Evolutionary conservation across 1,140 invertebrate genomes (phyloP), one percentile per base, ranked within the genome.

Genomic region (Drosophila malerkotliana): DNA sequence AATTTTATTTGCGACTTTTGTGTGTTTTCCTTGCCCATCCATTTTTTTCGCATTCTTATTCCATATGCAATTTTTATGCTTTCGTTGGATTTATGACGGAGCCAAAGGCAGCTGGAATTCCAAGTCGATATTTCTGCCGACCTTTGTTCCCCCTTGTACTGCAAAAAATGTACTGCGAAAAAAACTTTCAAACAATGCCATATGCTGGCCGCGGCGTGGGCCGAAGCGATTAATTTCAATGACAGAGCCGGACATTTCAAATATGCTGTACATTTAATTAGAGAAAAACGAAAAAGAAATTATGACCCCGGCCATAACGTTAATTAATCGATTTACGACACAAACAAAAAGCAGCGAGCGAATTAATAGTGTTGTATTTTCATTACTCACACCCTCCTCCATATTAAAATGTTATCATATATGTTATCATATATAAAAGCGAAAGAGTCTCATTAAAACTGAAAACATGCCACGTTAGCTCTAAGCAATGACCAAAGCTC

Each of bases 251-350:
- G 69, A 79, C 77, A 69, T 57, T 74, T 74, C 48, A 79, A 79
- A 79, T 79, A 79, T 79, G 77, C 54, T 74, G 49, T 55, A 54
- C 77, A 79, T 79, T 79, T 79, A 79, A 79, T 79, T 79, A 79
- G 77, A 73, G 67, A 28, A 14, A 54, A 12, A 21, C 12, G 37
- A 32, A 60, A 28, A 21, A 14, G 14, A 49, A 71, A 69, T 71
- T 47, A 60, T n/a, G 52, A 14, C 21, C 32, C 10, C 34, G 15
- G 57, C 21, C 48, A 48, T 60, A 57, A 47, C 56, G 68, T 67
- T 79, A 79, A 79, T 74, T 74, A 79, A 79, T 79, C 77, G 69
- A 72, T 78, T 77, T 73, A 73, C 73, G 68, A 55, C 68, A 44
- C 34, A 37, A 47, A 72, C 21, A 48, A 56, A 72, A 51, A 73